These are phyloP conservation scores for Amphipoea lucens DNA, from an alignment of 2,888 invertebrate genomes.

Conservation along the genomic window DNA sequence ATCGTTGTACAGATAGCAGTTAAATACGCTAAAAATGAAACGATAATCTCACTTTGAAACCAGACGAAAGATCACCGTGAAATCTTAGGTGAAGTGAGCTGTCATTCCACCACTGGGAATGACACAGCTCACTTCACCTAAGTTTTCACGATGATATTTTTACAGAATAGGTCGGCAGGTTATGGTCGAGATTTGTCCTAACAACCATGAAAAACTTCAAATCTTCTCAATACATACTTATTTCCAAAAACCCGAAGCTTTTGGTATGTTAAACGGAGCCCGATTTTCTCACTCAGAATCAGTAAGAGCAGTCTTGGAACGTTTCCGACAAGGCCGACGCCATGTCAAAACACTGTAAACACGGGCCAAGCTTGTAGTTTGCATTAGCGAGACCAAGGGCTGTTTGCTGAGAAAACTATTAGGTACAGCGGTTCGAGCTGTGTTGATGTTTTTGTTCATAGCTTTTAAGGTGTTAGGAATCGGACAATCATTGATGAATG, in stretches of 20 bases:
- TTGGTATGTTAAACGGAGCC: constrained; percentile 7
- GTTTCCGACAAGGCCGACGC: constrained; percentile 72
- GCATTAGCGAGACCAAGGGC: constrained; percentile 63
- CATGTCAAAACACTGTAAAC: constrained; percentile 68
- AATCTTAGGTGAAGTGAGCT: background rate
- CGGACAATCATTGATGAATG: background rate
- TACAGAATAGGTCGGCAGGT: no score
- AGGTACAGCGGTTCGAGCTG: constrained; percentile 49
- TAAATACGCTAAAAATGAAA: background rate
- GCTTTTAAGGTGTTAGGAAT: constrained; percentile 11
- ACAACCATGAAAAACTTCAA: background rate
- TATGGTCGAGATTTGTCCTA: background rate
- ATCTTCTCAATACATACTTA: background rate
- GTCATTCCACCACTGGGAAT: background rate
- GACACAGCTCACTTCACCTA: background rate
- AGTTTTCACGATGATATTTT: background rate
- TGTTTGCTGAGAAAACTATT: constrained; percentile 72
- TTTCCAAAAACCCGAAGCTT: background rate
- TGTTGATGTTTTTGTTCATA: constrained; percentile 47
- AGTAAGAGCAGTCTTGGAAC: constrained; percentile 59
- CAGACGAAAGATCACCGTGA: background rate
- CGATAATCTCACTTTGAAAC: background rate
- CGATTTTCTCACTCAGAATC: constrained; percentile 54
- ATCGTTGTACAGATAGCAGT: background rate
- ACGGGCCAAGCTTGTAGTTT: constrained; percentile 59